Percentiles rank a stretch among this genome's conserved stretches.
phyloP scores from a whole-genome alignment of 2,888 invertebrate genomes.

The Ophion slaviceki region DNA sequence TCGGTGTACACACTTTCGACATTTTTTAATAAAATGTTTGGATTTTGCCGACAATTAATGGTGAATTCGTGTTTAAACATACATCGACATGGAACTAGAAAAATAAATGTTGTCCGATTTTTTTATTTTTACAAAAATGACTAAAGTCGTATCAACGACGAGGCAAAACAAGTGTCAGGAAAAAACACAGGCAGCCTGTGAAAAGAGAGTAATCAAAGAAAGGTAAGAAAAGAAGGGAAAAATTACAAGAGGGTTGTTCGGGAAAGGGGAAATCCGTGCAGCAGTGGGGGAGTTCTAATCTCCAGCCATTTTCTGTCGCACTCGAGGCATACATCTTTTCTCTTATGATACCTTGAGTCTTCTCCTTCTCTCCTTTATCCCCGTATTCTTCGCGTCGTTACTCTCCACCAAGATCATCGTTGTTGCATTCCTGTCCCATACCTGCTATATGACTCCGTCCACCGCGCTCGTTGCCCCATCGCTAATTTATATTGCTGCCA shows the following conservation, averaged over 20 bases:
- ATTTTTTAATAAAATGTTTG: too few relatives aligned
- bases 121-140: not conserved
- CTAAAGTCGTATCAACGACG: constrained; percentile 49
- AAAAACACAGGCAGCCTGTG: not conserved
- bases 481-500: constrained; percentile 80
- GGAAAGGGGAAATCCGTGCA: not conserved
- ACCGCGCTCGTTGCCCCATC: constrained; percentile 67
- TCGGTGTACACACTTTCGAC: too few relatives aligned
- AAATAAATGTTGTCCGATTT: too few relatives aligned
- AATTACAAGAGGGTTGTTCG: constrained; percentile 8
- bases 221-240: not conserved
- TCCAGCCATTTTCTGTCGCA: constrained; percentile 33
- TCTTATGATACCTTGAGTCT: constrained; percentile 1
- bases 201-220: not conserved
- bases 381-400: constrained; percentile 21
- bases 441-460: constrained; percentile 1
- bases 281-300: constrained; percentile 8
- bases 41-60: too few relatives aligned
- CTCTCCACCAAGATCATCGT: constrained; percentile 20
- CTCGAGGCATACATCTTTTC: constrained; percentile 14
- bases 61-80: too few relatives aligned
- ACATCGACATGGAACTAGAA: too few relatives aligned
- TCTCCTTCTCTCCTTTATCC: constrained; percentile 29
- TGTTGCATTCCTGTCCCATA: constrained; percentile 35
- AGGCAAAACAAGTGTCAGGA: constrained; percentile 38